These are phyloP conservation scores for Chondrosia reniformis DNA, from an alignment of 37 sponge, comb jelly and placozoan species.

Conservation along the genomic window DNA sequence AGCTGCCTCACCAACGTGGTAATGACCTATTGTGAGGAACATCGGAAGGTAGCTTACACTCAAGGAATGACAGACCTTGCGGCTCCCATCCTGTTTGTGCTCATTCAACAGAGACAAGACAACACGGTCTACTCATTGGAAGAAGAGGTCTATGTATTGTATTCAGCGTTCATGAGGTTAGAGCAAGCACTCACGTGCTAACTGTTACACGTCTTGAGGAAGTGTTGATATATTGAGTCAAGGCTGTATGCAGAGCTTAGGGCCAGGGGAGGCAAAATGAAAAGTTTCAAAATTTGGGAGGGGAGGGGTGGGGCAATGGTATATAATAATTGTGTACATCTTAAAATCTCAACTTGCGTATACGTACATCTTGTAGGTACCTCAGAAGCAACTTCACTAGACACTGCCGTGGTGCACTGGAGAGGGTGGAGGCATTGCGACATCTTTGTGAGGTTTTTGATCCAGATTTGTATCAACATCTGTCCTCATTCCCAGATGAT, in stretches of 20 bases:
- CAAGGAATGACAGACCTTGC: constrained; percentile 84
- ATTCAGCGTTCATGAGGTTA: constrained; percentile 56
- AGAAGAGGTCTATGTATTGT: constrained; percentile 67
- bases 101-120: constrained; percentile 3
- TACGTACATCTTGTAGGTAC: too few relatives aligned
- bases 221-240: too few relatives aligned
- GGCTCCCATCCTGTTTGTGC: constrained; percentile 67
- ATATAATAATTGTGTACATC: too few relatives aligned
- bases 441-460: constrained; percentile 75
- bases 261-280: too few relatives aligned
- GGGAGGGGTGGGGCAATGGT: too few relatives aligned
- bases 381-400: constrained; percentile 48
- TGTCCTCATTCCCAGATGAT: constrained; percentile 40
- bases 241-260: too few relatives aligned
- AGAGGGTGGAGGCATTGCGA: constrained; percentile 52
- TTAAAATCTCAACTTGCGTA: too few relatives aligned
- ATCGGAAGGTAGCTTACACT: constrained; percentile 54
- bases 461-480: constrained; percentile 33
- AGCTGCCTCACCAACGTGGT: constrained; percentile 56
- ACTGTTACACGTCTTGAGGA: too few relatives aligned
- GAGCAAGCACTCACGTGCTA: too few relatives aligned
- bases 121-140: constrained; percentile 8
- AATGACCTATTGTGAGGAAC: constrained; percentile 61
- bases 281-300: too few relatives aligned
- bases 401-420: constrained; percentile 62